Evolutionary conservation across 1,140 invertebrate genomes (phyloP), one percentile per base, ranked within the genome.

Genomic region (Coptotermes formosanus): DNA sequence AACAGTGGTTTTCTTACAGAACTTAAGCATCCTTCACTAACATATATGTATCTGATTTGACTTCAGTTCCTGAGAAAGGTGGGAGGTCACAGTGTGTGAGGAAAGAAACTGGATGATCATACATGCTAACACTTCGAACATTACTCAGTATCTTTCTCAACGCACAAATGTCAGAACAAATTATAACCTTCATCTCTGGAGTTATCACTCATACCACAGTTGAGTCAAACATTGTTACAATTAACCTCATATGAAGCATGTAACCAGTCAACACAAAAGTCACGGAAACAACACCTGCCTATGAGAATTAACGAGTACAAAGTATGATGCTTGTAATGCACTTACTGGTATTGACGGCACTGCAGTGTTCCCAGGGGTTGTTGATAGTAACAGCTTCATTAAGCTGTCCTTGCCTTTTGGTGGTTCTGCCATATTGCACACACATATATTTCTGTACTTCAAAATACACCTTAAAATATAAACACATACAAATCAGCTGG

Each of bases 321-420:
- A 82, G n/a, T 82, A 30, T 21, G 9, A 30, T 32, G 4, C 30
- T 32, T 38, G 30, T 43, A 82, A 38, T 32, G 6, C 11, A 84
- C 83, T 84, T 52, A 84, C 83, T 48, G 83, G 30, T 52, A 84
- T 30, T 52, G 45, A 52, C 25, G 83, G 83, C 83, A 84, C n/a
- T 45, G 45, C 12, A 52, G 83, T n/a, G 19, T 45, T 75, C 21
- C 44, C 84, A 32, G 86, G 84, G 38, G 43, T 11, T 21, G 86
- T 38, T 11, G 86, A 87, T 59, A 87, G 69, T 14, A 87, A 81
- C 64, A 85, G 85, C 48, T 87, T 87, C 86, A 87, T 87, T 52
- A 87, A 81, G 38, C 86, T 87, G 84, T 87, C 86, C 38, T 84
- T 84, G 6, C 86, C 86, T 14, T 84, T 55, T 64, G 25, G 48